Evolutionary conservation across 2,797 vertebrate genomes (phyloP), one percentile per base, ranked within the genome.

Genomic region (Channa striata): DNA sequence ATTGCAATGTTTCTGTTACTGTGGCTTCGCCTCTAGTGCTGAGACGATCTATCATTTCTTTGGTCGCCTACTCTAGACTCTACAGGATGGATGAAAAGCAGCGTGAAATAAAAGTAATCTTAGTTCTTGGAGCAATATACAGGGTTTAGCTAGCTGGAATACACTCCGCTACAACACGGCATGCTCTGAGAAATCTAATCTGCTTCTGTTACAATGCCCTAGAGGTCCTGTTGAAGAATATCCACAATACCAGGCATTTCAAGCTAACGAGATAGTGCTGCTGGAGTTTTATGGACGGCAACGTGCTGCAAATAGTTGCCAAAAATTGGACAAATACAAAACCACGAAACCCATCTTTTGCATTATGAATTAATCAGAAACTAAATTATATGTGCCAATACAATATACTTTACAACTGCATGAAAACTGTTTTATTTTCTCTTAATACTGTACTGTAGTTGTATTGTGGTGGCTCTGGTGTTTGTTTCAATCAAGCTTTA

Each of bases 21-120:
- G 37, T 4, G 65, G 59, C 76, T 85, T 78, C 23, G 70, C 84
- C 80, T 72, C 61, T 11, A 89, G 86, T 62, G 66, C 80, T 10
- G 48, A 78, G 72, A 76, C 67, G 17, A 90, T 89, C 83, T 74
- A 84, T 92, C 87, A 90, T 84, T 79, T 66, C 70, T 80, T 12
- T 33, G 59, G 74, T 75, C 44, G 57, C 73, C 85, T 33, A 23
- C 77, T 80, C 59, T 52, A 61, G 68, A 73, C 65, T 77, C 58
- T 16, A 52, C 72, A 74, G 75, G 80, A 83, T 56, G 85, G 85
- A 87, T 88, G 84, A 86, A 86, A 82, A 79, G 77, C 86, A 53
- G 82, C 64, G 71, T 83, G 87, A 85, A 90, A 86, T 84, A 87
- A 90, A 92, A 88, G 89, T 85, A 82, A 88, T 89, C 82, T 86